These are phyloP conservation scores for Salvelinus namaycush DNA, from an alignment of 2,113 vertebrate genomes.

Conservation along the genomic window DNA sequence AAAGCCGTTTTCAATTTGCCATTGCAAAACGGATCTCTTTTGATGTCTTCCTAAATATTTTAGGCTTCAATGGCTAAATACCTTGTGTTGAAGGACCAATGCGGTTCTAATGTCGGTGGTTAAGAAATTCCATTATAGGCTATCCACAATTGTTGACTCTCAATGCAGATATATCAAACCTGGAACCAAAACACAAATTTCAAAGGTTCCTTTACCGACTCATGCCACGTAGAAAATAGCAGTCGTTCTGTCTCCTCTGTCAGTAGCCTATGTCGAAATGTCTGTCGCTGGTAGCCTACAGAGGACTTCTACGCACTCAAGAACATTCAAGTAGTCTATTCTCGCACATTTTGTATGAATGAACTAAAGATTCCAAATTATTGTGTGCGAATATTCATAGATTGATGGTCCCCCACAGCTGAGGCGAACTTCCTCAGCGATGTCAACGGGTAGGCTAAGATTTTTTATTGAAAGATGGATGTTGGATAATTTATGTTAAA, in stretches of 20 bases:
- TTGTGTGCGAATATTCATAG: background rate
- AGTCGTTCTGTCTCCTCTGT: slow-evolving; percentile 52
- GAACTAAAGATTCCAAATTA: background rate
- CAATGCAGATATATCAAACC: background rate
- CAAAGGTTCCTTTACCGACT: slow-evolving; percentile 24
- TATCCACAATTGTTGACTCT: slow-evolving; percentile 3
- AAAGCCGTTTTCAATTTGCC: background rate
- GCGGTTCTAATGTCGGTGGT: background rate
- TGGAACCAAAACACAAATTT: slow-evolving; percentile 10
- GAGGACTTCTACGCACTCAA: slow-evolving; percentile 51
- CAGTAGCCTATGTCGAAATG: slow-evolving; percentile 46
- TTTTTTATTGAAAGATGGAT: background rate
- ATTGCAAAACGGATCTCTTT: background rate
- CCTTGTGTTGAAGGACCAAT: background rate
- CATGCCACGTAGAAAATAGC: slow-evolving; percentile 61
- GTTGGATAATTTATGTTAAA: background rate
- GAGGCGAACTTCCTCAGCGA: background rate
- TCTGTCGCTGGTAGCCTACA: background rate
- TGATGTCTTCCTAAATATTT: background rate
- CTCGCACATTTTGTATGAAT: slow-evolving; percentile 8
- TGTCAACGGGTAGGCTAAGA: background rate
- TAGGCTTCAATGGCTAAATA: background rate
- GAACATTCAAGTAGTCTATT: slow-evolving; percentile 49
- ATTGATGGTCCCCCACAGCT: background rate
- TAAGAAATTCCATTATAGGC: background rate